Percentiles rank a stretch among this genome's conserved stretches.
phyloP scores from a whole-genome alignment of 2,113 vertebrate genomes.

The Procavia capensis region DNA sequence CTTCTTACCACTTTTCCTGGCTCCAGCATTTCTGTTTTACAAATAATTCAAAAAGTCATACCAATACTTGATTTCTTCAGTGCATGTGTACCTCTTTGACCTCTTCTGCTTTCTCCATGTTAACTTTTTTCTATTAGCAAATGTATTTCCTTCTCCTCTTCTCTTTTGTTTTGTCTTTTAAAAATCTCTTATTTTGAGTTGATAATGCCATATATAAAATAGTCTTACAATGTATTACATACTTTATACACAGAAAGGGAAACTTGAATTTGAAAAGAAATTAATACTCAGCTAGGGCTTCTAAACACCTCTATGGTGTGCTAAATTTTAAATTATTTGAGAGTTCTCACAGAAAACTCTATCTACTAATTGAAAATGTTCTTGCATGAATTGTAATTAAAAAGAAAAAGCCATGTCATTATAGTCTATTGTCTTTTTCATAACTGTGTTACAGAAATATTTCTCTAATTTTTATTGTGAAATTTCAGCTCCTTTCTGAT shows the following conservation, averaged over 20 bases:
- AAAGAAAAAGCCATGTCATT: not conserved
- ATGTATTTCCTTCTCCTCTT: not conserved
- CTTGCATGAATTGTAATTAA: not conserved
- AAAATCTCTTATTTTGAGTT: not conserved
- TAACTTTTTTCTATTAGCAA: not conserved
- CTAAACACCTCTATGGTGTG: not conserved
- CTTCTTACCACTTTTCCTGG: not conserved
- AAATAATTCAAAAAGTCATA: not conserved
- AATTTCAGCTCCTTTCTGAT: not conserved
- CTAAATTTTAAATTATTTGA: conserved; percentile 2
- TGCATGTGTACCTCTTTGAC: not conserved
- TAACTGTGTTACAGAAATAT: not conserved
- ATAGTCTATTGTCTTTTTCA: not conserved
- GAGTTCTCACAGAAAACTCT: not conserved
- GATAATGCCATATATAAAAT: not conserved
- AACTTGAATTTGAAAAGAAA: not conserved
- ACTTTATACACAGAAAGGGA: not conserved
- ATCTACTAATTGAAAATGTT: not conserved
- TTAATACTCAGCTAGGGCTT: not conserved
- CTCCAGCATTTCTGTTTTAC: not conserved
- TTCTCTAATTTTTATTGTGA: not conserved
- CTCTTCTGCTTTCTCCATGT: not conserved
- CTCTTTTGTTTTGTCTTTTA: not conserved
- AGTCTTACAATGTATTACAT: not conserved
- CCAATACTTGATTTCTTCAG: not conserved